Base-by-base conservation (phyloP, 2,797 vertebrate species). In the Lateolabrax maculatus region DNA sequence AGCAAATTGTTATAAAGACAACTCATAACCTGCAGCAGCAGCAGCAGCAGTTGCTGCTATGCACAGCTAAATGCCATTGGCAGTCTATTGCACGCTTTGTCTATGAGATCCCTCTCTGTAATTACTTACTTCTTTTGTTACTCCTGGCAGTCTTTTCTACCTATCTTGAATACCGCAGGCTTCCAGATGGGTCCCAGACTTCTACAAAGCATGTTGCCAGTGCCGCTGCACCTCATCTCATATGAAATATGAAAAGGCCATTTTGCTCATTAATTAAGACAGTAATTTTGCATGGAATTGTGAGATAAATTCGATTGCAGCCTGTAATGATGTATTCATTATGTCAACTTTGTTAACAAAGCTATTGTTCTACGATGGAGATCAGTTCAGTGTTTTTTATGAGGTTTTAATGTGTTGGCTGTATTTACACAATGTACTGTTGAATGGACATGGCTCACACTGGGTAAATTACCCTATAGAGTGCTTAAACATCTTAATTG, bases 121-220 rank as follows among this genome's bases (percentile, higher is more conserved):
- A 93, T 90, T 89, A 86, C 67, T 73, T 66, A 31, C 72, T 76
- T 71, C 81, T 87, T 80, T 89, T 88, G 79, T 92, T 76, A 66
- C 77, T 75, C 73, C 75, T 78, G 75, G 75, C 79, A 51, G 63
- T 85, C 56, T 71, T 76, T 51, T 83, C 64, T 62, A 77, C 74
- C 79, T 77, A 57, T 57, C 64, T 63, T 46, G 31, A 85, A 72
- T 71, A 76, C 85, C 48, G 6, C 71, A 81, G 67, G 64, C 67
- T 52, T 77, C 68, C 85, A 90, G 81, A 86, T 86, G 80, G 36
- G 36, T n/a, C 29, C 27, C 58, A 77, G 62, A 87, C 72, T 61
- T 82, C 25, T 37, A 69, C 55, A 80, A 77, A 77, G 71, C 41
- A 62, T 55, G 48, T 64, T 31, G 58, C 63, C 25, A 27, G 41